Evolutionary conservation across 2,113 vertebrate species (phyloP).

Genomic region (Haemorhous mexicanus): DNA sequence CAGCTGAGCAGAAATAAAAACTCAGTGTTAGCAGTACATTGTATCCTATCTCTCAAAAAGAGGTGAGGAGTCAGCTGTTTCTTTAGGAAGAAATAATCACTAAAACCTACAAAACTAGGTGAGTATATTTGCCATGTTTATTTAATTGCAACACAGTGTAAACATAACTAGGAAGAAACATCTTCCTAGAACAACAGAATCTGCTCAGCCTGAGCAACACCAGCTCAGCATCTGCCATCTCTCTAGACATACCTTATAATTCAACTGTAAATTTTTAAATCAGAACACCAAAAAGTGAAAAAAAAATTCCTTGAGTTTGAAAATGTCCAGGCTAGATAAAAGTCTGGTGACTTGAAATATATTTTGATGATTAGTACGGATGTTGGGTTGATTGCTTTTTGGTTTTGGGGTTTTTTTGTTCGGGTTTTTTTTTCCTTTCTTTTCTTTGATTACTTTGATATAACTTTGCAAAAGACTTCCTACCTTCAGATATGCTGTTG

Average conservation of each 20-base stretch:
- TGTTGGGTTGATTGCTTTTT: background rate
- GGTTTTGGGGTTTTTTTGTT: background rate
- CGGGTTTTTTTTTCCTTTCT: background rate
- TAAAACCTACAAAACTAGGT: background rate
- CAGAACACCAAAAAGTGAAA: constrained; percentile 28
- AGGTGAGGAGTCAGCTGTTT: constrained; percentile 30
- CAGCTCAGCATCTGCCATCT: background rate
- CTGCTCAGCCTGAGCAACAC: constrained; percentile 14
- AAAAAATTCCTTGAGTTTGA: constrained; percentile 13
- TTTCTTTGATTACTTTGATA: background rate
- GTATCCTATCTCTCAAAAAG: constrained; percentile 49
- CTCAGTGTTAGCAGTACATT: constrained; percentile 11
- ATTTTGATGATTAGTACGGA: background rate
- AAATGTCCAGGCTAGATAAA: background rate
- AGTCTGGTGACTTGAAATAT: background rate
- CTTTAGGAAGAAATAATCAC: background rate
- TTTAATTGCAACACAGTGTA: background rate
- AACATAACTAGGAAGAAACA: background rate
- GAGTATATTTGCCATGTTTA: background rate
- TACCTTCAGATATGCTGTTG: background rate
- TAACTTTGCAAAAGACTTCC: background rate
- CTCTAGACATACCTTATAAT: constrained; percentile 46
- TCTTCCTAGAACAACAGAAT: background rate
- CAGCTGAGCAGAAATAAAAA: constrained; percentile 56
- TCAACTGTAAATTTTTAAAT: constrained; percentile 54